Percentiles rank a stretch among this genome's conserved stretches.
These are phyloP conservation scores for Typhlichthys eigenmanni DNA, from an alignment of 2,797 vertebrate genomes.

Conservation along the genomic window DNA sequence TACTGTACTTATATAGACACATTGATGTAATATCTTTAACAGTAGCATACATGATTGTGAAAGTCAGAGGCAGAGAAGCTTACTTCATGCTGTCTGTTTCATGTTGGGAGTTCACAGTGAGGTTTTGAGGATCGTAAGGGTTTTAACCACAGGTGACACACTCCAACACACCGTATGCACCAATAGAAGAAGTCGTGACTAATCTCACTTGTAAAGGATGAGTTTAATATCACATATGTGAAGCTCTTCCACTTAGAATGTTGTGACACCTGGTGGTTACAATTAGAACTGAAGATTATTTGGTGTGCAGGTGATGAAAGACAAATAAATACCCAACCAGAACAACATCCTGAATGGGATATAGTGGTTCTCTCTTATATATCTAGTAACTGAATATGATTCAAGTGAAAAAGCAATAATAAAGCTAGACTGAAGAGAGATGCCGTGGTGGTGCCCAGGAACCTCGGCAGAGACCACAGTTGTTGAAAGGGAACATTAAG, in stretches of 20 bases:
- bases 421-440: too few species aligned
- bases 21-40: not conserved
- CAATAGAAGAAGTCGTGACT: slow-evolving; percentile 1
- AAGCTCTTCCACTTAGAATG: slow-evolving; percentile 9
- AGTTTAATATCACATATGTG: slow-evolving; percentile 1
- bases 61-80: not conserved
- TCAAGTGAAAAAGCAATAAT: too few species aligned
- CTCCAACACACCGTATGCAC: slow-evolving; percentile 1
- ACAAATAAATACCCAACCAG: too few species aligned
- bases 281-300: not conserved
- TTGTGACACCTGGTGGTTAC: slow-evolving; percentile 75
- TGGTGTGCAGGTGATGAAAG: too few species aligned
- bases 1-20: not conserved
- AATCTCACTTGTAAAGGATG: not conserved
- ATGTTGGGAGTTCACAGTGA: slow-evolving; percentile 4
- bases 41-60: not conserved
- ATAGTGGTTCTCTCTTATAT: too few species aligned
- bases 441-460: too few species aligned
- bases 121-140: not conserved
- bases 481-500: too few species aligned
- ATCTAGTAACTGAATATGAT: too few species aligned
- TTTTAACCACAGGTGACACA: slow-evolving; percentile 8
- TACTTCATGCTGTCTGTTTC: not conserved
- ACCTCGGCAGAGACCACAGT: too few species aligned
- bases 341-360: too few species aligned